A percentile compares a stretch with the other conserved stretches of the same genome.
Evolutionary conservation across 2,113 vertebrate species (phyloP).

Genomic region (Embiotoca jacksoni): DNA sequence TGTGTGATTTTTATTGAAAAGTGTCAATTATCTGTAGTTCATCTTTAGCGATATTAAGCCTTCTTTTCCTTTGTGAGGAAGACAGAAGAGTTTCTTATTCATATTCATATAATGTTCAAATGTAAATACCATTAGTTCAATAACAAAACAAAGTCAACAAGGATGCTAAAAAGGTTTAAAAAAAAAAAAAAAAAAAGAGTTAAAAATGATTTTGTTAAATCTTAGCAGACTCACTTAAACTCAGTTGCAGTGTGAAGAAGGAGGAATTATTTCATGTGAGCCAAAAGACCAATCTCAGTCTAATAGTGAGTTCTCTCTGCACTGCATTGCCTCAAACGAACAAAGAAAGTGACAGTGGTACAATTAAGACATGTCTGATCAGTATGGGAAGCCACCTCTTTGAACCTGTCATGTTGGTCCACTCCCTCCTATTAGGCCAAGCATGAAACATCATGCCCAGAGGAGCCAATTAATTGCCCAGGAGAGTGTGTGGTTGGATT

Average conservation of each 20-base stretch:
- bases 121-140: background rate
- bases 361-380: conserved; percentile 52
- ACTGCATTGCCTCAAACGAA: background rate
- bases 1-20: background rate
- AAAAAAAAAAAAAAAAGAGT: background rate
- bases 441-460: conserved; percentile 35
- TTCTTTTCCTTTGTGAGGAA: background rate
- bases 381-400: conserved; percentile 14
- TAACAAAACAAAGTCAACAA: background rate
- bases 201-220: background rate
- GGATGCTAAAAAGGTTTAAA: background rate
- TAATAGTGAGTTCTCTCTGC: conserved; percentile 1
- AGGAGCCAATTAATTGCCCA: conserved; percentile 57
- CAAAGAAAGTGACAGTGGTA: conserved; percentile 18
- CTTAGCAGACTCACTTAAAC: background rate
- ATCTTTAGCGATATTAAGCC: background rate
- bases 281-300: background rate
- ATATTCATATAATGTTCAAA: background rate
- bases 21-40: background rate
- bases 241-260: background rate
- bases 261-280: conserved; percentile 1
- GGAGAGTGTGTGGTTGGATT: conserved; percentile 30
- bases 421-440: conserved; percentile 22
- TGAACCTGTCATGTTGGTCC: conserved; percentile 22
- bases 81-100: background rate